These are phyloP conservation scores for Peromyscus eremicus DNA, from an alignment of 2,797 vertebrate genomes.

Conservation along the genomic window DNA sequence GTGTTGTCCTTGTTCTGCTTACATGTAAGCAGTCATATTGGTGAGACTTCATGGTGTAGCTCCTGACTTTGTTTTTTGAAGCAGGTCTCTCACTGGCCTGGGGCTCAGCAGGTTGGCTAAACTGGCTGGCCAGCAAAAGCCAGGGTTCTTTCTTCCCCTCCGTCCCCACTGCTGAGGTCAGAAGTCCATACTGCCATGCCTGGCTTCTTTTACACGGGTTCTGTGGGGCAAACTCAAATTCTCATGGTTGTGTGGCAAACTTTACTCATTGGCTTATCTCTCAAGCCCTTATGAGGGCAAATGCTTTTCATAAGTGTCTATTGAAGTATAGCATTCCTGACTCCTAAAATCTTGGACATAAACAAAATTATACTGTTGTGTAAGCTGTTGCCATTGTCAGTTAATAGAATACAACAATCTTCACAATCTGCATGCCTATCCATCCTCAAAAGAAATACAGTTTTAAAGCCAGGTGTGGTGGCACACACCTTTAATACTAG, in stretches of 20 bases:
- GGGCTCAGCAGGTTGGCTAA: not conserved
- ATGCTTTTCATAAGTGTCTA: not conserved
- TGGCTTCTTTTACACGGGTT: not conserved
- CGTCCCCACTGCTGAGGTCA: not conserved
- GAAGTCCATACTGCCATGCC: not conserved
- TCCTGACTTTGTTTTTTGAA: not conserved
- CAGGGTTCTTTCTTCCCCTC: not conserved
- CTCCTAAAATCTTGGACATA: not conserved
- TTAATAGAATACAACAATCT: not conserved
- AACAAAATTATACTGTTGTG: not conserved
- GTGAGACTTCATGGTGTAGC: not conserved
- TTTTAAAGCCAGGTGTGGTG: not conserved
- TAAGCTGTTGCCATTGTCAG: not conserved
- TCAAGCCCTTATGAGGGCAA: not conserved
- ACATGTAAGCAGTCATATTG: not conserved
- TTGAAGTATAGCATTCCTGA: not conserved
- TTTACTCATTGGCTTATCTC: not conserved
- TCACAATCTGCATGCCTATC: not conserved
- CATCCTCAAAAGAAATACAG: constrained; percentile 4
- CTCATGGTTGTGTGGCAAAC: not conserved
- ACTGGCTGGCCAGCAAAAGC: not conserved
- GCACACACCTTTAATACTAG: not conserved
- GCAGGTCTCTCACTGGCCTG: not conserved
- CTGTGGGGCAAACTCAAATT: not conserved
- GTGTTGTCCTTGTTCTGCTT: not conserved